phyloP scores from a whole-genome alignment of 2,888 invertebrate genomes.

The Azorinus chamasolen region DNA sequence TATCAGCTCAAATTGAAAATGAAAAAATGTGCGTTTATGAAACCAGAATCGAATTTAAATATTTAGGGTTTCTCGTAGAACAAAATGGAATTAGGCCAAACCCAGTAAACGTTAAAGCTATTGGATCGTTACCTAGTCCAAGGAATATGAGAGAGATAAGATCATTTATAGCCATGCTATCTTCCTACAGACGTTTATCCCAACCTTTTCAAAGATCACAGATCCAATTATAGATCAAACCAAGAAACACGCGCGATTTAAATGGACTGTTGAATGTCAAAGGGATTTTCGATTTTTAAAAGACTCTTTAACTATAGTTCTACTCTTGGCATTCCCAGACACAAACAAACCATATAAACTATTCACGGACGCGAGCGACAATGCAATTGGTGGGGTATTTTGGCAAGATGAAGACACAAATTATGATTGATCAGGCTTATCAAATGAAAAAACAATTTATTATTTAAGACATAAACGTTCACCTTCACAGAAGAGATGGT shows the following conservation, averaged over 20 bases:
- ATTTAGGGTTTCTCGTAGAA: conserved; percentile 32
- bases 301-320: conserved; percentile 25
- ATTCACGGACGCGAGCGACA: conserved; percentile 34
- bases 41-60: conserved; percentile 42
- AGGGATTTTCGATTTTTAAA: conserved; percentile 39
- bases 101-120: conserved; percentile 33
- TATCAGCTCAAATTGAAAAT: conserved; percentile 32
- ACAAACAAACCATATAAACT: conserved; percentile 26
- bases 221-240: conserved; percentile 42
- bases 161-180: conserved; percentile 37
- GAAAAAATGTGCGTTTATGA: conserved; percentile 34
- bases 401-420: conserved; percentile 14
- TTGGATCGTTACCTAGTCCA: conserved; percentile 17
- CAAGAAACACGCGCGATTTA: conserved; percentile 36
- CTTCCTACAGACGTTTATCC: conserved; percentile 42
- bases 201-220: conserved; percentile 37
- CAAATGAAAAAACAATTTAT: conserved; percentile 7
- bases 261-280: conserved; percentile 30
- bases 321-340: conserved; percentile 32
- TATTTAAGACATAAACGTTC: conserved; percentile 1
- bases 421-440: neutral
- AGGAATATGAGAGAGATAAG: conserved; percentile 29
- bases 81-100: conserved; percentile 40
- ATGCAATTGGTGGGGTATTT: conserved; percentile 15
- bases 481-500: conserved; percentile 13